These are phyloP conservation scores for Scotopteryx bipunctaria DNA, from an alignment of 2,888 invertebrate genomes.

Conservation along the genomic window DNA sequence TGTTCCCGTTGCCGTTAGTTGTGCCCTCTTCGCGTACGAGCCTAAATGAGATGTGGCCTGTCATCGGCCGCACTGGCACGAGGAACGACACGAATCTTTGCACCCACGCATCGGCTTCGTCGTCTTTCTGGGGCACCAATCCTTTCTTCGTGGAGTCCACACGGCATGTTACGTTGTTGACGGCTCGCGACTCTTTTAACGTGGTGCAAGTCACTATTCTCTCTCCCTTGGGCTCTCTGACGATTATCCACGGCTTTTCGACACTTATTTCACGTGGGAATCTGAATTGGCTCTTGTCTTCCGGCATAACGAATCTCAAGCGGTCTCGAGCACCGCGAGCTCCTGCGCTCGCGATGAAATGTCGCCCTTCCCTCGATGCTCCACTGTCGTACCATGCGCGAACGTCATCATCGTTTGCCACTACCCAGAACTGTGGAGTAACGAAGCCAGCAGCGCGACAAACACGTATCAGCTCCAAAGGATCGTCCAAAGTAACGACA, in stretches of 20 bases:
- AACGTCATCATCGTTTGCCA: slow-evolving; percentile 87
- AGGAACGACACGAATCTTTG: slow-evolving; percentile 87
- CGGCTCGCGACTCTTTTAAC: slow-evolving; percentile 89
- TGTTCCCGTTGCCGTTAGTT: slow-evolving; percentile 66
- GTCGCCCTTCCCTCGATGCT: slow-evolving; percentile 83
- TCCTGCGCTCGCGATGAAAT: slow-evolving; percentile 90
- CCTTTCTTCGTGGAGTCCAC: slow-evolving; percentile 87
- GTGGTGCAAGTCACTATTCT: slow-evolving; percentile 93
- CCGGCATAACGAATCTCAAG: slow-evolving; percentile 87
- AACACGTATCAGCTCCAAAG: slow-evolving; percentile 87
- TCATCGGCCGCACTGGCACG: slow-evolving; percentile 86
- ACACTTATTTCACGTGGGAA: slow-evolving; percentile 88
- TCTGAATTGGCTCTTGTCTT: slow-evolving; percentile 85
- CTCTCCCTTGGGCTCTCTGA: slow-evolving; percentile 89
- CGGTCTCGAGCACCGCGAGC: slow-evolving; percentile 89
- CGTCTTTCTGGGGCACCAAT: slow-evolving; percentile 86
- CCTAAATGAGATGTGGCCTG: slow-evolving; percentile 91
- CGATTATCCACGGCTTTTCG: slow-evolving; percentile 90
- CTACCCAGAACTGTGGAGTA: slow-evolving; percentile 86
- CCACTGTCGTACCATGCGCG: slow-evolving; percentile 87
- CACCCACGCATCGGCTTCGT: slow-evolving; percentile 88
- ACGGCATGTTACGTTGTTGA: slow-evolving; percentile 91
- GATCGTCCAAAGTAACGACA: slow-evolving; percentile 90
- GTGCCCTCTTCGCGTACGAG: slow-evolving; percentile 86
- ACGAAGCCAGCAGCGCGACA: slow-evolving; percentile 87